Conservation (phyloP, 2,113 vertebrate species). For the Boulengerochromis microlepis region DNA sequence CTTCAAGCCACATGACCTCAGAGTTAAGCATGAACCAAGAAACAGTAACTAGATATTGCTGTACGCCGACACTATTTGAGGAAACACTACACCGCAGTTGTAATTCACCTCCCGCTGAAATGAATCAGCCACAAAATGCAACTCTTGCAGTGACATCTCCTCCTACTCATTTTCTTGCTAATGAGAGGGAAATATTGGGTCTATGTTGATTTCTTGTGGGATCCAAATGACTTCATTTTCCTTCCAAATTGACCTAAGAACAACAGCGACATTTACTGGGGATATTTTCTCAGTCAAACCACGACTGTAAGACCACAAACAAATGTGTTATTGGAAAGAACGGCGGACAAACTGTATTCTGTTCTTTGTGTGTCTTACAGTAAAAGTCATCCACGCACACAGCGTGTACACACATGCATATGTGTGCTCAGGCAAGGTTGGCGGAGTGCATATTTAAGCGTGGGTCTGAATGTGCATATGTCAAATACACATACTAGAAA, state of each 20-base stretch:
- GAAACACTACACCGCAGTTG: slow-evolving; percentile 8
- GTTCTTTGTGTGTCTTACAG: not conserved
- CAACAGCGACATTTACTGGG: slow-evolving; percentile 35
- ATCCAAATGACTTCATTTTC: slow-evolving; percentile 54
- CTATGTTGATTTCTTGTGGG: slow-evolving; percentile 42
- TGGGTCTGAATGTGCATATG: not conserved
- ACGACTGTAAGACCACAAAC: slow-evolving; percentile 40
- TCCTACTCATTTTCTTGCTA: slow-evolving; percentile 28
- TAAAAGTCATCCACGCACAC: not conserved
- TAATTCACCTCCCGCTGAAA: slow-evolving; percentile 41
- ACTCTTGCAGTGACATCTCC: slow-evolving; percentile 9
- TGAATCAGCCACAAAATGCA: slow-evolving; percentile 40
- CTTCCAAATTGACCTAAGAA: slow-evolving; percentile 43
- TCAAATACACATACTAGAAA: slow-evolving; percentile 20
- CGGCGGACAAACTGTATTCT: slow-evolving; percentile 2
- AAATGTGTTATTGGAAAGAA: slow-evolving; percentile 43
- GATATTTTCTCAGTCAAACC: slow-evolving; percentile 40
- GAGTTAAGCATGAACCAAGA: slow-evolving; percentile 9
- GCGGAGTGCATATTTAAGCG: not conserved
- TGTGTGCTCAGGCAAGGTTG: not conserved
- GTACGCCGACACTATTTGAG: slow-evolving; percentile 5
- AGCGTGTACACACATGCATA: not conserved
- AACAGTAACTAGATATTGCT: slow-evolving; percentile 45
- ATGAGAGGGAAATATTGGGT: slow-evolving; percentile 47
- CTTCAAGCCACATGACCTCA: slow-evolving; percentile 6